A percentile compares a stretch with the other conserved stretches of the same genome.
Conservation (phyloP, 2,797 vertebrate species). For the Emydoidea blandingii region DNA sequence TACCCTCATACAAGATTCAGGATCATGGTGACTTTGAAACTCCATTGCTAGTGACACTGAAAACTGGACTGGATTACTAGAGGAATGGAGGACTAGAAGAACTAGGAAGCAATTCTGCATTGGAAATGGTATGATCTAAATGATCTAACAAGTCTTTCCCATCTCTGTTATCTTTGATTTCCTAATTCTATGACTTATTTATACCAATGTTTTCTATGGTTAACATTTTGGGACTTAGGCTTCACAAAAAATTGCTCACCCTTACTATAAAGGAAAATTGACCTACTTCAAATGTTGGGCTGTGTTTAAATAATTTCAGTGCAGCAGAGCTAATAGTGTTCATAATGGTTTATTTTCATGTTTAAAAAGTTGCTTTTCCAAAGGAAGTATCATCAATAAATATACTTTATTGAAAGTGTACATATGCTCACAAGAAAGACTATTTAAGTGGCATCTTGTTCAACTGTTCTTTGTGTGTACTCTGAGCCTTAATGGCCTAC, state of each 20-base stretch:
- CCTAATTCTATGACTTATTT: not conserved
- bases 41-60: not conserved
- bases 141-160: not conserved
- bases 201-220: not conserved
- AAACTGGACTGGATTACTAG: not conserved
- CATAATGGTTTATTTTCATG: not conserved
- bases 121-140: not conserved
- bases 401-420: not conserved
- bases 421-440: not conserved
- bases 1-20: not conserved
- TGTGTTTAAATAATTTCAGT: not conserved
- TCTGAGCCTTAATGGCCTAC: not conserved
- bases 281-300: not conserved
- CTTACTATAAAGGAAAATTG: not conserved
- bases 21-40: not conserved
- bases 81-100: not conserved
- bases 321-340: not conserved
- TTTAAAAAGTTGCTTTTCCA: not conserved
- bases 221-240: not conserved
- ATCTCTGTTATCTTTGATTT: not conserved
- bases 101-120: not conserved
- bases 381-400: not conserved
- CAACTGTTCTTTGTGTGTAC: rapidly evolving
- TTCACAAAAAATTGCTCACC: not conserved
- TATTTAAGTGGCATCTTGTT: not conserved